Percentiles rank a stretch among this genome's conserved stretches.
Evolutionary conservation across 2,888 invertebrate genomes (phyloP).

Genomic region (Tetramorium bicarinatum): DNA sequence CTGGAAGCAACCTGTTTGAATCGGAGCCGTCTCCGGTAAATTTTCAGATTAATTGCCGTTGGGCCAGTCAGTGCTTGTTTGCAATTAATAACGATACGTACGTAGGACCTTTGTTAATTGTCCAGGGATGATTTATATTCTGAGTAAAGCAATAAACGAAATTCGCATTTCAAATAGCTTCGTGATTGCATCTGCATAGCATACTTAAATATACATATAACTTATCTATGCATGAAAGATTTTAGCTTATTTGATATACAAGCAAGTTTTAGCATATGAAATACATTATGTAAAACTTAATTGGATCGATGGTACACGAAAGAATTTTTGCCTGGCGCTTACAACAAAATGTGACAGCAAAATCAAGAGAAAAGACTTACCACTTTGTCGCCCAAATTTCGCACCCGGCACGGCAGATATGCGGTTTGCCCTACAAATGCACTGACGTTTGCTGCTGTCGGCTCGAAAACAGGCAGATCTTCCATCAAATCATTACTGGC

Average conservation of each 20-base stretch:
- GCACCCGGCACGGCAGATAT: constrained; percentile 84
- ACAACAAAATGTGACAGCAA: not conserved
- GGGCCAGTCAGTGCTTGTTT: constrained; percentile 12
- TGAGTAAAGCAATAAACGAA: not conserved
- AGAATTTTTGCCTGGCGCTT: not conserved
- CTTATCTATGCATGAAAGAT: not conserved
- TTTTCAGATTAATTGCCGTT: constrained; percentile 54
- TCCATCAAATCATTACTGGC: constrained; percentile 72
- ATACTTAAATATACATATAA: not conserved
- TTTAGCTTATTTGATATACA: not conserved
- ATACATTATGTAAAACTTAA: constrained; percentile 1
- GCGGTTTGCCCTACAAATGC: constrained; percentile 85
- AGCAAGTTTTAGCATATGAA: not conserved
- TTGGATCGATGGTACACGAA: not conserved
- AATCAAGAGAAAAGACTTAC: constrained; percentile 74
- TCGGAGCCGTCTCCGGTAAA: constrained; percentile 61
- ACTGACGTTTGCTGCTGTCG: constrained; percentile 84
- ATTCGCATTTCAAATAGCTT: constrained; percentile 8
- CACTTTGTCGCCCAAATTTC: constrained; percentile 84
- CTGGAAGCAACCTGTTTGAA: constrained; percentile 73
- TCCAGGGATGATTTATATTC: not conserved
- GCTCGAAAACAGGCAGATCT: constrained; percentile 82
- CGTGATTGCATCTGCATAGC: not conserved
- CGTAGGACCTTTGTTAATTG: constrained; percentile 26
- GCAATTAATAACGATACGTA: constrained; percentile 44